A percentile compares a stretch with the other conserved stretches of the same genome.
These are phyloP conservation scores for Narcine bancroftii DNA, from an alignment of 2,113 vertebrate genomes.

Conservation along the genomic window DNA sequence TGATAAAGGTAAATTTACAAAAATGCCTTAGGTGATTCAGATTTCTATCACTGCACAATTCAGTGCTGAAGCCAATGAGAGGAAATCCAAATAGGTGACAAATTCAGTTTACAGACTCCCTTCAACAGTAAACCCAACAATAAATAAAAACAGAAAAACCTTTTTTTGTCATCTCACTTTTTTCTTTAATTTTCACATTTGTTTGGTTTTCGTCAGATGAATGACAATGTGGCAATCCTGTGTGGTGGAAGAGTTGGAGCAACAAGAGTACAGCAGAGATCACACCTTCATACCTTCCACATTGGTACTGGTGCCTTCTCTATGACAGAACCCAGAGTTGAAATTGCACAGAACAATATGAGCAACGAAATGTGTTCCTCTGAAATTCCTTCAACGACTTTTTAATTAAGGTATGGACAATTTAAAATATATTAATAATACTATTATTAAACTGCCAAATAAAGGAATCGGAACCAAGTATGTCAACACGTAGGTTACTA, in stretches of 20 bases:
- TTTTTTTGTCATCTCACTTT: background rate
- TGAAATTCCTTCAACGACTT: conserved; percentile 5
- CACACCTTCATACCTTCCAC: background rate
- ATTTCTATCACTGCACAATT: background rate
- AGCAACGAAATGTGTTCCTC: conserved; percentile 1
- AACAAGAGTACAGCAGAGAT: background rate
- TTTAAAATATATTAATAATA: background rate
- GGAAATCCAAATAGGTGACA: background rate
- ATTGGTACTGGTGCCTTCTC: background rate
- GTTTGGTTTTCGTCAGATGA: background rate
- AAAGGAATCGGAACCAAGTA: background rate
- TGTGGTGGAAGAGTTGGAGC: background rate
- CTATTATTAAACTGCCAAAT: background rate
- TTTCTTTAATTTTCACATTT: conserved; percentile 1
- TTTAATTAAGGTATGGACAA: background rate
- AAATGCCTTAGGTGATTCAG: background rate
- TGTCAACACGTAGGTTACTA: background rate
- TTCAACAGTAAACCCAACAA: background rate
- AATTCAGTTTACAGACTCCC: background rate
- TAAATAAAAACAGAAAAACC: background rate
- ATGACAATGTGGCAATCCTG: background rate
- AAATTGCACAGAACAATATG: background rate
- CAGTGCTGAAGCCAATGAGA: background rate
- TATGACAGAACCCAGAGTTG: background rate
- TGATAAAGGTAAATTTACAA: background rate